Evolutionary conservation across 2,888 invertebrate genomes (phyloP).

Genomic region (Drosophila mayaguana): DNA sequence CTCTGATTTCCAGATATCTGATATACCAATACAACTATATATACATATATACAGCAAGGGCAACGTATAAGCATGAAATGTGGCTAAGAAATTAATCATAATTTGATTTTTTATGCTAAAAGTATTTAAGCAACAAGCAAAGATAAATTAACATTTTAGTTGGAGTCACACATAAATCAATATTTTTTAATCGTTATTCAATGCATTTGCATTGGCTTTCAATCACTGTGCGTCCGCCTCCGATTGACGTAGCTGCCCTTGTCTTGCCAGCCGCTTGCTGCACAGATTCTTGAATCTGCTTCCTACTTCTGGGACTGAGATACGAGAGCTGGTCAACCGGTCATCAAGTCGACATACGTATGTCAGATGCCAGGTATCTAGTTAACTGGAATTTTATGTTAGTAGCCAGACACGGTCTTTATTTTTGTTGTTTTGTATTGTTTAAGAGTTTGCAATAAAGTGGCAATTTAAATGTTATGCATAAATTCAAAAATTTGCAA

Average conservation of each 20-base stretch:
- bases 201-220: conserved; percentile 27
- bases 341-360: conserved; percentile 20
- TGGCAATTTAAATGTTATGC: conserved; percentile 22
- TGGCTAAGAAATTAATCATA: neutral
- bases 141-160: conserved; percentile 4
- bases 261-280: conserved; percentile 21
- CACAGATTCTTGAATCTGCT: conserved; percentile 34
- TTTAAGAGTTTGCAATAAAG: neutral
- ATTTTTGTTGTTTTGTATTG: conserved; percentile 16
- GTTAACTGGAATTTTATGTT: conserved; percentile 18
- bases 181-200: conserved; percentile 11
- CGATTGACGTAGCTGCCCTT: conserved; percentile 32
- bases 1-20: too few species aligned
- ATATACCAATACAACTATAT: neutral
- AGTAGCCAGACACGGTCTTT: conserved; percentile 36
- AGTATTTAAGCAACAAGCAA: neutral
- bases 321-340: conserved; percentile 30
- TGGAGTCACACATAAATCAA: neutral
- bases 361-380: conserved; percentile 27
- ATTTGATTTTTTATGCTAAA: neutral
- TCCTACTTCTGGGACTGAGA: conserved; percentile 42
- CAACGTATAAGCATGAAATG: neutral
- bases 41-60: neutral
- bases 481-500: conserved; percentile 20
- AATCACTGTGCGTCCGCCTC: conserved; percentile 23